phyloP scores from a whole-genome alignment of 1,140 invertebrate genomes.

The Euura saliciscinereae region DNA sequence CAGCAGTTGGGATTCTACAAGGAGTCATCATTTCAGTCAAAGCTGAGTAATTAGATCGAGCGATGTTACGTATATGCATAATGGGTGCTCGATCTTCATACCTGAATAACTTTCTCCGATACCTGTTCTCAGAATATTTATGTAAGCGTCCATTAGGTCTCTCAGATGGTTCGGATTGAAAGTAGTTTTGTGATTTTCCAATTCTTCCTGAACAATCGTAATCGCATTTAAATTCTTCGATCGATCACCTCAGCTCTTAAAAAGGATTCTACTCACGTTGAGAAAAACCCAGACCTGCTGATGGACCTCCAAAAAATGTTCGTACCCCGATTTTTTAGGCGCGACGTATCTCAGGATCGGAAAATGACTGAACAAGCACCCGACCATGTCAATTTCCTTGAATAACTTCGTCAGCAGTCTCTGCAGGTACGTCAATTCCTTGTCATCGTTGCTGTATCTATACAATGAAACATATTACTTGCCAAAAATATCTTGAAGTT shows the following conservation, averaged over 20 bases:
- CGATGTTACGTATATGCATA: not conserved
- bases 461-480: not conserved
- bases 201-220: constrained; percentile 62
- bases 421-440: constrained; percentile 71
- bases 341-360: constrained; percentile 76
- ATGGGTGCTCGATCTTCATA: constrained; percentile 26
- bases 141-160: constrained; percentile 87
- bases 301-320: constrained; percentile 72
- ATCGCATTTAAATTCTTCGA: no score
- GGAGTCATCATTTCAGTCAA: constrained; percentile 57
- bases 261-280: constrained; percentile 41
- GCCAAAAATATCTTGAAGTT: no score
- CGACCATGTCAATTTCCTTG: constrained; percentile 77
- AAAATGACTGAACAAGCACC: constrained; percentile 78
- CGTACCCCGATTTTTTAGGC: constrained; percentile 78
- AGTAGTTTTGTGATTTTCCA: constrained; percentile 74
- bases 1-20: constrained; percentile 71
- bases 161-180: constrained; percentile 68
- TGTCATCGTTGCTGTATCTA: constrained; percentile 69
- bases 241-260: not conserved
- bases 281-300: constrained; percentile 74
- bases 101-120: constrained; percentile 52
- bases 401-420: constrained; percentile 73
- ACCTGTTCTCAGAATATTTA: constrained; percentile 67
- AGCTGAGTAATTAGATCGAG: not conserved